These are phyloP conservation scores for Phacellophora camtschatica DNA, from an alignment of 30 jellyfish, hydroid and myxozoan species.

Conservation along the genomic window DNA sequence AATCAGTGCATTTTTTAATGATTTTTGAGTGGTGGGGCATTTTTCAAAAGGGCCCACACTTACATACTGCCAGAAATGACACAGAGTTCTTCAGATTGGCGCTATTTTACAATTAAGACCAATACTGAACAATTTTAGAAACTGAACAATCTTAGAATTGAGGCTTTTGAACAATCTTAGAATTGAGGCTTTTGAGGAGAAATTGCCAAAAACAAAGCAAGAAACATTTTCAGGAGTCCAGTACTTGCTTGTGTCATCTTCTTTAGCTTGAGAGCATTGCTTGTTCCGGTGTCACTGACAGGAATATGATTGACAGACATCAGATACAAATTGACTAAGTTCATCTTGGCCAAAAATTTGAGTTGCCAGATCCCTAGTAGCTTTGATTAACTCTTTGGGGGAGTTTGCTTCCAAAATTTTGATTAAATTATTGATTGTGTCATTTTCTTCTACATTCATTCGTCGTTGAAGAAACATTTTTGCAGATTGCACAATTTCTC, in stretches of 20 bases:
- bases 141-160: too few species aligned
- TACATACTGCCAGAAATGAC: too few species aligned
- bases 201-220: background rate
- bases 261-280: constrained; percentile 4
- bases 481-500: constrained; percentile 60
- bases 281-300: constrained; percentile 8
- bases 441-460: constrained; percentile 48
- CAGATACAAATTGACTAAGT: background rate
- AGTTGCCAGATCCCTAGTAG: constrained; percentile 1
- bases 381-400: constrained; percentile 6
- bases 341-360: constrained; percentile 31
- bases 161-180: too few species aligned
- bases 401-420: constrained; percentile 36
- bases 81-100: too few species aligned
- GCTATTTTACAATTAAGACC: too few species aligned
- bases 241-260: constrained; percentile 3
- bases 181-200: too few species aligned
- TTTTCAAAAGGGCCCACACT: too few species aligned
- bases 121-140: too few species aligned
- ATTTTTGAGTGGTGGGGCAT: too few species aligned
- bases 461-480: constrained; percentile 9
- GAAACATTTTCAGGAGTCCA: constrained; percentile 1
- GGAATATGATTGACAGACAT: constrained; percentile 11
- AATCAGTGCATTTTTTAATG: too few species aligned
- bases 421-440: constrained; percentile 22